Base-by-base conservation (phyloP, 2,113 vertebrate genomes). In the Ovibos moschatus region DNA sequence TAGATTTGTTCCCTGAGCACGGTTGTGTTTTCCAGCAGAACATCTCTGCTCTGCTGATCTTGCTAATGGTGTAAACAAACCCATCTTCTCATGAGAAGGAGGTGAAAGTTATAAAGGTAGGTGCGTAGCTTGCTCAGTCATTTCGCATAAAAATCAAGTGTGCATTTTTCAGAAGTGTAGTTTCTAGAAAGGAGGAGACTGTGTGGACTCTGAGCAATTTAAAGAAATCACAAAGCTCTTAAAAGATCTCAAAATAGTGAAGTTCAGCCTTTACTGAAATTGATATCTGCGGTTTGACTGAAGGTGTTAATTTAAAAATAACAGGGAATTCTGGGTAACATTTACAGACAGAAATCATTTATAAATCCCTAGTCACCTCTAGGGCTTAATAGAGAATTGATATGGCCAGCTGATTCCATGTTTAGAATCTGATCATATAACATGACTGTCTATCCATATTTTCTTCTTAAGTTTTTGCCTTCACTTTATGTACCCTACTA, bases 1-100 rank as follows among this genome's bases (percentile, higher is more conserved):
- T 5, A 14, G 17, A 40, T 60, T n/a, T 79, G 64, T 45, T 25
- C n/a, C 12, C 21, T 28, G 47, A 76, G 11, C 0, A 0, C 3
- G 0, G 4, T 0, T 21, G 0, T n/a, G 1, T 2, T 25, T 33
- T 58, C 25, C 55, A 21, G 6, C 2, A 30, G 21, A 7, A 5
- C 6, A 2, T 45, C 3, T 4, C 17, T 10, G 1, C 15, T 4
- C 33, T 89, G 45, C 7, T 79, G 51, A 3, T 58, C 89, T 92
- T 45, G 6, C 28, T 84, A 33, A 71, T 30, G 3, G 57, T 13
- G 16, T 88, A 87, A 96, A 90, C 28, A 74, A 57, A 28, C 0
- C 4, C 25, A 2, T 47, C 6, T 90, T 67, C 91, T 58, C 7
- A 21, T n/a, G 50, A 92, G 14, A 21, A 6, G 10, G 50, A 81